Percentiles rank a stretch among this genome's conserved stretches.
Evolutionary conservation across 2,888 invertebrate genomes (phyloP).

Genomic region (Andrena bicolor): DNA sequence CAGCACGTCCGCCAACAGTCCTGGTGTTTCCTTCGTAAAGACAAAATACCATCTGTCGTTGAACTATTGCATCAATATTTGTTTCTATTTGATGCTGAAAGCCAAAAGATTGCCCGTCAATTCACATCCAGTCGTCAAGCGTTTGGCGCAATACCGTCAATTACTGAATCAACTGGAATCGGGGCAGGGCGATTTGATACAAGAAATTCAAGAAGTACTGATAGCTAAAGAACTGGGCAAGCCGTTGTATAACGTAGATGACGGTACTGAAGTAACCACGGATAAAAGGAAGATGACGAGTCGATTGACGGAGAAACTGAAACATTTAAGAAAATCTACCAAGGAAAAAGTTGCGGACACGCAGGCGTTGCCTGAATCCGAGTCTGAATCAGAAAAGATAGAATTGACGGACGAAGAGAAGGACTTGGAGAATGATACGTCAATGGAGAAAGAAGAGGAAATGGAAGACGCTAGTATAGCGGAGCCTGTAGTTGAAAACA

Average conservation of each 20-base stretch:
- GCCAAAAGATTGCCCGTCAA: constrained; percentile 90
- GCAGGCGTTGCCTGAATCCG: constrained; percentile 13
- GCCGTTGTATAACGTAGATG: constrained; percentile 81
- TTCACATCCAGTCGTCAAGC: constrained; percentile 95
- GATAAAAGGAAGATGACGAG: constrained; percentile 75
- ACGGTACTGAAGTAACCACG: constrained; percentile 54
- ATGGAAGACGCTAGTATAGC: constrained; percentile 64
- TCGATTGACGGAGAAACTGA: constrained; percentile 28
- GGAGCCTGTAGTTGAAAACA: constrained; percentile 62
- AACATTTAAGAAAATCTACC: constrained; percentile 15
- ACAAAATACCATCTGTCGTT: constrained; percentile 89
- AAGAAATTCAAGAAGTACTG: constrained; percentile 89
- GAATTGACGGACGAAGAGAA: constrained; percentile 19
- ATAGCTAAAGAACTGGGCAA: constrained; percentile 85
- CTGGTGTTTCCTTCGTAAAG: constrained; percentile 90
- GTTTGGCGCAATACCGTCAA: constrained; percentile 92
- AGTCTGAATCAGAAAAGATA: constrained; percentile 9
- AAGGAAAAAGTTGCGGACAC: background rate
- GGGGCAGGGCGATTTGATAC: constrained; percentile 89
- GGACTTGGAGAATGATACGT: constrained; percentile 17
- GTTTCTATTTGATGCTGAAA: constrained; percentile 94
- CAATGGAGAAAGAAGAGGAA: constrained; percentile 58
- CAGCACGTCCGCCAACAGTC: constrained; percentile 88
- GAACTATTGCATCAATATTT: constrained; percentile 95
- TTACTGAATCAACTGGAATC: constrained; percentile 91